These are phyloP conservation scores for Platynereis dumerilii DNA, from an alignment of 2,888 invertebrate species.

Conservation along the genomic window DNA sequence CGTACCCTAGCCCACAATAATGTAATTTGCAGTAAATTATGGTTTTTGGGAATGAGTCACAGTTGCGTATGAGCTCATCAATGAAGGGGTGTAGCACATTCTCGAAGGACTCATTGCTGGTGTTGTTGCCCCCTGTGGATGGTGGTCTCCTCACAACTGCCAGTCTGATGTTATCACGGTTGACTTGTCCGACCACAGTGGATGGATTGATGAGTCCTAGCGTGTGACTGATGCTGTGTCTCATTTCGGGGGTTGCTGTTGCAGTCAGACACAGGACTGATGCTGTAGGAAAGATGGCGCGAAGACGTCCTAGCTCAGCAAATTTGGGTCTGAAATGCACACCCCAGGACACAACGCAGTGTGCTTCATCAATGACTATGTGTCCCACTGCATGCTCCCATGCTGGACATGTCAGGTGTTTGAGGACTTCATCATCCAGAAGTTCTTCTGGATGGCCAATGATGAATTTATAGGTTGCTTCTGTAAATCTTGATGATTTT, in stretches of 20 bases:
- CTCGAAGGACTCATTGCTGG: not conserved
- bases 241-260: not conserved
- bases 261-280: not conserved
- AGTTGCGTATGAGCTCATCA: not conserved
- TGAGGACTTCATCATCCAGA: not conserved
- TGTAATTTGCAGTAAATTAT: slow-evolving; percentile 7
- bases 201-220: not conserved
- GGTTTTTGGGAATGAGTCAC: not conserved
- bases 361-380: not conserved
- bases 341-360: slow-evolving; percentile 2
- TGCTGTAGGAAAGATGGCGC: not conserved
- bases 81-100: not conserved
- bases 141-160: not conserved
- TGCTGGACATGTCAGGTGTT: not conserved
- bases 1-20: not conserved
- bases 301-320: not conserved
- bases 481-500: not conserved
- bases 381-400: not conserved
- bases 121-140: not conserved
- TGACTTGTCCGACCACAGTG: not conserved
- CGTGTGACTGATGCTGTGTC: not conserved
- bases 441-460: not conserved
- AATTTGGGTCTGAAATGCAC: not conserved
- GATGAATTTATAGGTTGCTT: not conserved
- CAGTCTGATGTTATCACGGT: not conserved